Conservation (phyloP, 1,140 invertebrate species). For the Campoletis sonorensis region DNA sequence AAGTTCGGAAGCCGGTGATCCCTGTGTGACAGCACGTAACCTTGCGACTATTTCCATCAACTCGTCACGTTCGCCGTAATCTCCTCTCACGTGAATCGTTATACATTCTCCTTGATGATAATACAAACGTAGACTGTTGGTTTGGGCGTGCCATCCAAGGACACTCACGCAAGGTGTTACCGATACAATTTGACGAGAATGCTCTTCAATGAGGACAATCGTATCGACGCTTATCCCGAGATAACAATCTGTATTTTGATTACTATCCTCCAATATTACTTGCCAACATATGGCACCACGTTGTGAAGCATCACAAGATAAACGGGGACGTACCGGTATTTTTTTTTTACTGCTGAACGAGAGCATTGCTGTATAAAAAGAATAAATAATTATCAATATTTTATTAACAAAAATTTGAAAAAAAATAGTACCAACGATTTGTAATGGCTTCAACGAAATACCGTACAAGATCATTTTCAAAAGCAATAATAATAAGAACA, state of each 20-base stretch:
- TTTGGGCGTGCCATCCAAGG: slow-evolving; percentile 87
- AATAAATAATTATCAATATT: too few species aligned
- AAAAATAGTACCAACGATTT: too few species aligned
- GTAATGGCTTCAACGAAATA: too few species aligned
- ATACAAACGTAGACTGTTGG: slow-evolving; percentile 83
- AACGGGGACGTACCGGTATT: slow-evolving; percentile 80
- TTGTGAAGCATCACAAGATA: slow-evolving; percentile 82
- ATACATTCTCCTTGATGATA: slow-evolving; percentile 92
- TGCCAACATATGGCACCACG: slow-evolving; percentile 88
- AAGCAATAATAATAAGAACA: too few species aligned
- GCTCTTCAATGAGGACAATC: slow-evolving; percentile 91
- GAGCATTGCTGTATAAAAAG: slow-evolving; percentile 78
- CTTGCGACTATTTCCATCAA: slow-evolving; percentile 87
- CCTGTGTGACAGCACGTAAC: slow-evolving; percentile 84
- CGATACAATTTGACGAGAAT: slow-evolving; percentile 89
- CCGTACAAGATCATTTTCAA: too few species aligned
- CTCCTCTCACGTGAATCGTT: slow-evolving; percentile 82
- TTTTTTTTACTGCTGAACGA: slow-evolving; percentile 86
- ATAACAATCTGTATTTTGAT: slow-evolving; percentile 86
- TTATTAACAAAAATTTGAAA: too few species aligned
- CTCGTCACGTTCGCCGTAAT: slow-evolving; percentile 84
- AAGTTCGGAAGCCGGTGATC: slow-evolving; percentile 85
- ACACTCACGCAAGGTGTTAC: slow-evolving; percentile 90
- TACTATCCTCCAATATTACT: slow-evolving; percentile 84
- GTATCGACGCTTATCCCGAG: slow-evolving; percentile 92